Evolutionary conservation across 2,888 invertebrate species (phyloP).

Genomic region (Megalurothrips usitatus): DNA sequence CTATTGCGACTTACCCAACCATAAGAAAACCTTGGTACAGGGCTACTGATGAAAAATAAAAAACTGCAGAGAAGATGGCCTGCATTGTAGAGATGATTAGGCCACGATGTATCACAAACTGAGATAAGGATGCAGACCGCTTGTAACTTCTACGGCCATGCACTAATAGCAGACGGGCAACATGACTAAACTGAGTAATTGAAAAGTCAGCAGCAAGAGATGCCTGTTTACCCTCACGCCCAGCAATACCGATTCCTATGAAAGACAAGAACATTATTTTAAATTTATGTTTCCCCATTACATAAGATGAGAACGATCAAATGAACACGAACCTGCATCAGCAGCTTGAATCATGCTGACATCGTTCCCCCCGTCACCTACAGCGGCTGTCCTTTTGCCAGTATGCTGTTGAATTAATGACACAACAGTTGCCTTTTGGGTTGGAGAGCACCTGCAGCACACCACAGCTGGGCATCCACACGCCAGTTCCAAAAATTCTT

Average conservation of each 20-base stretch:
- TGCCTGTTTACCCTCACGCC: slow-evolving; percentile 84
- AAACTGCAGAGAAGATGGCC: slow-evolving; percentile 98
- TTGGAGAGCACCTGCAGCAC: slow-evolving; percentile 69
- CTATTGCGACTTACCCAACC: slow-evolving; percentile 67
- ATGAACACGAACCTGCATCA: slow-evolving; percentile 46
- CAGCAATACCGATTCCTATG: slow-evolving; percentile 79
- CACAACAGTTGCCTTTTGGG: slow-evolving; percentile 65
- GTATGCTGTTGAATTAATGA: slow-evolving; percentile 61
- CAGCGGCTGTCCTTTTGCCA: slow-evolving; percentile 55
- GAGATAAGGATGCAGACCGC: slow-evolving; percentile 93
- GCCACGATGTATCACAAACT: slow-evolving; percentile 98
- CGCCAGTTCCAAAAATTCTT: slow-evolving; percentile 68
- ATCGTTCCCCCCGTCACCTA: slow-evolving; percentile 66
- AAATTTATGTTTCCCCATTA: no score
- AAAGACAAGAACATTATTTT: neutral
- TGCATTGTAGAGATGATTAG: slow-evolving; percentile 98
- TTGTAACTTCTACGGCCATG: slow-evolving; percentile 91
- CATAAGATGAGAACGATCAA: neutral
- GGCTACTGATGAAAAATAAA: slow-evolving; percentile 96
- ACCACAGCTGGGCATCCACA: slow-evolving; percentile 69
- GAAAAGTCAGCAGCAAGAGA: slow-evolving; percentile 98
- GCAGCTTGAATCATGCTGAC: slow-evolving; percentile 67
- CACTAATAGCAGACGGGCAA: slow-evolving; percentile 78
- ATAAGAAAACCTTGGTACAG: slow-evolving; percentile 98
- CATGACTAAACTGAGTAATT: slow-evolving; percentile 79